Conservation (phyloP, 37 sponge, comb jelly and placozoan species). For the Aplysina aerophoba region DNA sequence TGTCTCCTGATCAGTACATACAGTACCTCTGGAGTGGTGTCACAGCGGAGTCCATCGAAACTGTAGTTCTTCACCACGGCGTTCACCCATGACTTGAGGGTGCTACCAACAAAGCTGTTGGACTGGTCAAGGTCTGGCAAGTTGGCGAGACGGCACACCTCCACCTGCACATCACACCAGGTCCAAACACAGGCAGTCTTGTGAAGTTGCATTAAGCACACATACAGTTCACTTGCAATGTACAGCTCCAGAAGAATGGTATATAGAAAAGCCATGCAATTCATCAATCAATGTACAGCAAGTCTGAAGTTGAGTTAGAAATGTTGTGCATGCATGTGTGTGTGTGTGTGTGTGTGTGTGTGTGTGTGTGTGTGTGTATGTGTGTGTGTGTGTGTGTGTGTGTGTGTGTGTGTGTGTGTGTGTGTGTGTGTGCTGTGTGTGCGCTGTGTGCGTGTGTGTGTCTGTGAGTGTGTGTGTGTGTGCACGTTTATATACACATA, state of each 20-base stretch:
- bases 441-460: too few species aligned
- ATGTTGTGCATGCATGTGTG: too few species aligned
- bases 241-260: too few species aligned
- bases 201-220: not conserved
- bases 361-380: not conserved
- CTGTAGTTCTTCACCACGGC: conserved; percentile 49
- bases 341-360: too few species aligned
- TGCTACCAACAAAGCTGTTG: conserved; percentile 67
- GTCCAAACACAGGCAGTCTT: not conserved
- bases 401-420: not conserved
- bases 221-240: too few species aligned
- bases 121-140: conserved; percentile 83
- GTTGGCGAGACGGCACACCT: conserved; percentile 76
- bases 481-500: not conserved
- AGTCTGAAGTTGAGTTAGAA: too few species aligned
- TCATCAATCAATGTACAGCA: too few species aligned
- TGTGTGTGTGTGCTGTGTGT: too few species aligned
- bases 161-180: conserved; percentile 50
- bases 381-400: not conserved
- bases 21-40: conserved; percentile 66
- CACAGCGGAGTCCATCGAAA: conserved; percentile 79
- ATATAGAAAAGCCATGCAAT: too few species aligned
- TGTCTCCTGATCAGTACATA: not conserved
- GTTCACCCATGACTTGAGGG: conserved; percentile 64
- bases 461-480: not conserved